Evolutionary conservation across 2,113 vertebrate species (phyloP).

Genomic region (Festucalex cinctus): DNA sequence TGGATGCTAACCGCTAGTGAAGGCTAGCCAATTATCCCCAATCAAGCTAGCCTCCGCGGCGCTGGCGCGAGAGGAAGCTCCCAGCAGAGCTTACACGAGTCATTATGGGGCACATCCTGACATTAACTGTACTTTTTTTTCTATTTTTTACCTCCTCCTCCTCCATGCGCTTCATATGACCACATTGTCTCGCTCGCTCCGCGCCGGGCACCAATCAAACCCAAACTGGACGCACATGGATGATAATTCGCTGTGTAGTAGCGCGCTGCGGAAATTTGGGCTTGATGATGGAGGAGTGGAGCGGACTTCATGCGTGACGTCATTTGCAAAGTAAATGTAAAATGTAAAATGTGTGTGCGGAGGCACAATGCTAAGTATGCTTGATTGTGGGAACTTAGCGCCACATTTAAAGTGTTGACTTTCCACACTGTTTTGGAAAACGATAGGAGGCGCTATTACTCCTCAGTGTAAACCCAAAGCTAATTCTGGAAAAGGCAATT

Average conservation of each 20-base stretch:
- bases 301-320: constrained; percentile 40
- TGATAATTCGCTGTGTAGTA: constrained; percentile 60
- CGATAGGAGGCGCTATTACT: neutral
- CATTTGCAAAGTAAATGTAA: constrained; percentile 38
- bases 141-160: constrained; percentile 53
- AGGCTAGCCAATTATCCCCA: constrained; percentile 76
- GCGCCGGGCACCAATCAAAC: constrained; percentile 56
- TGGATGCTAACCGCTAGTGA: constrained; percentile 75
- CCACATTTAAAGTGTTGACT: neutral
- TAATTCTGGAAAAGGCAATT: too few relatives aligned
- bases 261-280: constrained; percentile 50
- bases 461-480: too few relatives aligned
- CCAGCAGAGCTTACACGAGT: constrained; percentile 74
- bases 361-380: constrained; percentile 2
- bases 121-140: constrained; percentile 68
- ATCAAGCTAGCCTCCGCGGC: constrained; percentile 74
- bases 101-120: constrained; percentile 76
- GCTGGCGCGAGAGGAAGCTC: constrained; percentile 72
- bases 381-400: neutral
- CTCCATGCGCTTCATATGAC: constrained; percentile 20
- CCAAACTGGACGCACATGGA: constrained; percentile 72
- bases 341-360: constrained; percentile 29
- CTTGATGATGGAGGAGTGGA: constrained; percentile 44
- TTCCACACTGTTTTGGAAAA: too few relatives aligned
- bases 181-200: constrained; percentile 2